These are phyloP conservation scores for Kryptopterus vitreolus DNA, from an alignment of 2,797 vertebrate species.

Conservation along the genomic window DNA sequence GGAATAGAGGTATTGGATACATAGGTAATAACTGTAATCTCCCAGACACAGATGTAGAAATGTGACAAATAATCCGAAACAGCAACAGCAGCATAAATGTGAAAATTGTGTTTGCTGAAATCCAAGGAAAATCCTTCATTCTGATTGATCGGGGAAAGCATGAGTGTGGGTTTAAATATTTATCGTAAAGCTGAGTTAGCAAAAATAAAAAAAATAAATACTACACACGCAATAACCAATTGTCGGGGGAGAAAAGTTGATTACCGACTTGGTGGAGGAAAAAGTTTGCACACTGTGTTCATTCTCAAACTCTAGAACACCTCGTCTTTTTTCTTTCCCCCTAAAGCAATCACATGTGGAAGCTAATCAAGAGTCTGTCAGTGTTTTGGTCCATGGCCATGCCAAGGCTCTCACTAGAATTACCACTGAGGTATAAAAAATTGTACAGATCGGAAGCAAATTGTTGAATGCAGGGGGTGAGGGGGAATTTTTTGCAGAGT, in stretches of 20 bases:
- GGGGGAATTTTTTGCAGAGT: no score
- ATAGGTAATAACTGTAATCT: constrained; percentile 29
- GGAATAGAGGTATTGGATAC: not conserved
- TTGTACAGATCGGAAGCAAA: no score
- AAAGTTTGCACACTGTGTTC: constrained; percentile 30
- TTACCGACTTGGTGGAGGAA: constrained; percentile 4
- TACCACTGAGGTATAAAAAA: constrained; percentile 18
- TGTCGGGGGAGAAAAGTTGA: constrained; percentile 10
- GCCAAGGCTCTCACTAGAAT: constrained; percentile 41
- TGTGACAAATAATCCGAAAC: constrained; percentile 13
- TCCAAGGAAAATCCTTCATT: constrained; percentile 33
- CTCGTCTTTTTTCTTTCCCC: not conserved
- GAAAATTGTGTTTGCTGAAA: constrained; percentile 48
- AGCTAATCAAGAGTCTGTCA: constrained; percentile 41
- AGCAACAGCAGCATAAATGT: constrained; percentile 28
- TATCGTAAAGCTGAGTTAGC: constrained; percentile 52
- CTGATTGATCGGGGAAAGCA: constrained; percentile 50
- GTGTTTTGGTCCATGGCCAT: constrained; percentile 18
- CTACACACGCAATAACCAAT: constrained; percentile 1
- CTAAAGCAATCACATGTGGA: constrained; percentile 32
- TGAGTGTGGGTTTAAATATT: constrained; percentile 47
- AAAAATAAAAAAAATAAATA: no score
- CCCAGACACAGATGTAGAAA: constrained; percentile 12
- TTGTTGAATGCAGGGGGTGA: no score
- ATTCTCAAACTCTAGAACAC: constrained; percentile 25